These are phyloP conservation scores for Drosophila navojoa DNA, from an alignment of 1,140 invertebrate species.

Conservation along the genomic window DNA sequence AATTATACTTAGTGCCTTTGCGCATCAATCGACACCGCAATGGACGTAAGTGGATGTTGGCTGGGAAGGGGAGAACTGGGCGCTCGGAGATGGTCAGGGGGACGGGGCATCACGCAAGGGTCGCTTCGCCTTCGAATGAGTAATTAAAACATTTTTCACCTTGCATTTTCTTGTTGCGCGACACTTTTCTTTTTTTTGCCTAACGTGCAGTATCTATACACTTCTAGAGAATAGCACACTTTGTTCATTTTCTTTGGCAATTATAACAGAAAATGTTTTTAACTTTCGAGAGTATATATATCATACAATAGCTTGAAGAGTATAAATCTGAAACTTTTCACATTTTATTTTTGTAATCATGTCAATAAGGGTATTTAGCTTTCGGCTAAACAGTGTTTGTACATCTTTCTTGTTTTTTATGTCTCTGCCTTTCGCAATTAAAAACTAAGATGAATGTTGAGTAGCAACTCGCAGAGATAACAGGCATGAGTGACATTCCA, in stretches of 20 bases:
- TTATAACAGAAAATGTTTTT: no score
- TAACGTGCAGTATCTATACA: constrained; percentile 33
- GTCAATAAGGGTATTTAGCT: background rate
- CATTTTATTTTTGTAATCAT: no score
- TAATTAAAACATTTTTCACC: constrained; percentile 83
- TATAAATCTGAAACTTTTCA: no score
- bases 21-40: constrained; percentile 12
- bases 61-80: background rate
- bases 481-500: constrained; percentile 14
- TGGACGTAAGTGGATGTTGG: background rate
- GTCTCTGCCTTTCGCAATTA: constrained; percentile 59
- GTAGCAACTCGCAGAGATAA: constrained; percentile 8
- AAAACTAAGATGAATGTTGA: constrained; percentile 54
- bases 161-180: constrained; percentile 51
- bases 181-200: constrained; percentile 57
- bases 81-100: background rate
- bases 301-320: no score
- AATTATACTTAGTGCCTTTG: constrained; percentile 29
- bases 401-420: constrained; percentile 13
- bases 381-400: background rate
- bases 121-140: constrained; percentile 62
- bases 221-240: no score
- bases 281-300: no score
- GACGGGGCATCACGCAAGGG: background rate
- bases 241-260: no score